These are phyloP conservation scores for Latrodectus hesperus DNA, from an alignment of 2,888 invertebrate genomes.

Conservation along the genomic window DNA sequence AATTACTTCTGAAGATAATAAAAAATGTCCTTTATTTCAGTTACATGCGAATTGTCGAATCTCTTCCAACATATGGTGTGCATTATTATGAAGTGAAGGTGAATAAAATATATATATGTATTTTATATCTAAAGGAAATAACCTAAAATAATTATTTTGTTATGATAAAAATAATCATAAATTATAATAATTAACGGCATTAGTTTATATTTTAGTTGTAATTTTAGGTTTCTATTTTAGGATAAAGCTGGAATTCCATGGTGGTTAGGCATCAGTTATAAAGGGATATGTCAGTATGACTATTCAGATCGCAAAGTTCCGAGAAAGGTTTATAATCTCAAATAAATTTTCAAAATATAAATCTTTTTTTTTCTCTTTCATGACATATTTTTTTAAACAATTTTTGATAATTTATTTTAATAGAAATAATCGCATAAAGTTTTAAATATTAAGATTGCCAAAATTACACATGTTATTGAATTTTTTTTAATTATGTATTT, in stretches of 20 bases:
- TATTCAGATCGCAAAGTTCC: slow-evolving; percentile 74
- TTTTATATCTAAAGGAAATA: neutral
- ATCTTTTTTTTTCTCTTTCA: neutral
- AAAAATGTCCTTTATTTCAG: slow-evolving; percentile 65
- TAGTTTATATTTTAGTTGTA: neutral
- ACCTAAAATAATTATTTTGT: neutral
- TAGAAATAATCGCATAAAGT: too few species aligned
- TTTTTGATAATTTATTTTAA: too few species aligned
- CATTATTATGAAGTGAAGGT: slow-evolving; percentile 78
- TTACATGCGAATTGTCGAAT: slow-evolving; percentile 76
- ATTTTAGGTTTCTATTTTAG: slow-evolving; percentile 69
- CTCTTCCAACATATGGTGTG: slow-evolving; percentile 78
- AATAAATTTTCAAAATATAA: neutral
- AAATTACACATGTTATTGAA: too few species aligned
- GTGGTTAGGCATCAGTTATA: slow-evolving; percentile 78
- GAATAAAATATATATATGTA: slow-evolving; percentile 42
- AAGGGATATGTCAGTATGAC: slow-evolving; percentile 78
- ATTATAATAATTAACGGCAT: neutral
- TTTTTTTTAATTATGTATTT: too few species aligned
- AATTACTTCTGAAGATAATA: neutral
- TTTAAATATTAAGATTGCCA: too few species aligned
- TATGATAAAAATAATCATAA: neutral
- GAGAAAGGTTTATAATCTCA: slow-evolving; percentile 30
- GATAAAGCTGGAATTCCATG: slow-evolving; percentile 77
- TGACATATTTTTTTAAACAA: too few species aligned